Evolutionary conservation across 1,140 invertebrate species (phyloP), one percentile per base, ranked within the genome.

Genomic region (Orussus abietinus): DNA sequence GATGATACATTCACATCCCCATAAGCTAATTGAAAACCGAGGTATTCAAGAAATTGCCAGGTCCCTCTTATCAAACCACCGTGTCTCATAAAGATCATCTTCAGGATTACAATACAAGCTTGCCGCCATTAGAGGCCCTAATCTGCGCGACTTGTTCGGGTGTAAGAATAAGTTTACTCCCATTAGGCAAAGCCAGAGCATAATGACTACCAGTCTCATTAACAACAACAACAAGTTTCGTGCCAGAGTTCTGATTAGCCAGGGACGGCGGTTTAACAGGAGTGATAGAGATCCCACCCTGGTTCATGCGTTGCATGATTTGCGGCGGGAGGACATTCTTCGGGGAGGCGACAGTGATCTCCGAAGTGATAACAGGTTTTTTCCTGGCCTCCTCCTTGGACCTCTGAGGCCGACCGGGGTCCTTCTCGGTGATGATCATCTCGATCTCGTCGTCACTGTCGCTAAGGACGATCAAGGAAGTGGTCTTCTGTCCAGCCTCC

Each of bases 151-250:
- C 65, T 31, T 73, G 70, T 32, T 72, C 68, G 3, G 69, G 69
- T 2, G 70, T 73, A 0, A 73, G 47, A 18, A 73, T 73, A 0
- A 73, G 36, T 39, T 72, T 73, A 38, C 70, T 66, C 2, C 70
- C 70, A 10, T 73, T 72, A 0, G 70, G 70, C 13, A 72, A 31
- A 7, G 65, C 62, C 9, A 72, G 45, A 1, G 69, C 70, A 33
- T 73, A 73, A 39, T 73, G 69, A 42, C 66, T 73, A 17, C 70
- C 70, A 4, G 68, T 69, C 44, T 73, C 70, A 30, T 72, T 73
- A 1, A 72, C 65, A n/a, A 73, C 70, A 0, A 73, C 69, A 0
- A 73, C 65, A 7, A 73, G 15, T 15, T 72, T 62, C 0, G 67
- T 69, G 5, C 38, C 43, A 5, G 25, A 1, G 36, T 37, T 4